Evolutionary conservation across 2,797 vertebrate species (phyloP).

Genomic region (Anabas testudineus): DNA sequence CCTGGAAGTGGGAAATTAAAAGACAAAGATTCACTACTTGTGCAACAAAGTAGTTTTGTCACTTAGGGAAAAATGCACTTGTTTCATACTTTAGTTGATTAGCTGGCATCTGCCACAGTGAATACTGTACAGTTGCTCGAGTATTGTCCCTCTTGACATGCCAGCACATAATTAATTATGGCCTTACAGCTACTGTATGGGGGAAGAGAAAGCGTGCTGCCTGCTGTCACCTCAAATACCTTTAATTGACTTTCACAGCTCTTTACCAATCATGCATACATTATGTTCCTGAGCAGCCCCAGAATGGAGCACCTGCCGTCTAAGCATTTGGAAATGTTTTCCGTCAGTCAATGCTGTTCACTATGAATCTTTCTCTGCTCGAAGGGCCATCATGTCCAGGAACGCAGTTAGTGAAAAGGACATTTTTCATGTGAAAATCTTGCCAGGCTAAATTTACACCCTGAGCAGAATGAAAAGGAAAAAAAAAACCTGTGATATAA

Average conservation of each 20-base stretch:
- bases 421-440: slow-evolving; percentile 64
- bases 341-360: slow-evolving; percentile 37
- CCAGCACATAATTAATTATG: slow-evolving; percentile 51
- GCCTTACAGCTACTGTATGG: slow-evolving; percentile 35
- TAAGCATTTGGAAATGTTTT: slow-evolving; percentile 47
- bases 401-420: slow-evolving; percentile 54
- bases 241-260: slow-evolving; percentile 56
- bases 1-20: too few relatives aligned
- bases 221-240: slow-evolving; percentile 52
- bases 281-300: slow-evolving; percentile 50
- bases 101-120: slow-evolving; percentile 33
- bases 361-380: slow-evolving; percentile 36
- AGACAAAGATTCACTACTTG: too few relatives aligned
- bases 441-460: slow-evolving; percentile 74
- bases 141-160: slow-evolving; percentile 18
- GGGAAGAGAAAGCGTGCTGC: neutral
- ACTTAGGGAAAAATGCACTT: neutral
- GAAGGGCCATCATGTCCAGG: slow-evolving; percentile 37
- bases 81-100: slow-evolving; percentile 4
- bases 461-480: slow-evolving; percentile 69
- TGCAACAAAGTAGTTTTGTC: neutral
- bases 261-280: slow-evolving; percentile 34
- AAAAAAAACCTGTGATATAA: slow-evolving; percentile 55
- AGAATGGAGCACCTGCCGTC: slow-evolving; percentile 55
- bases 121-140: slow-evolving; percentile 1